A percentile compares a stretch with the other conserved stretches of the same genome.
Evolutionary conservation across 2,113 vertebrate genomes (phyloP).

Genomic region (Cyprinodon brontotheroides): DNA sequence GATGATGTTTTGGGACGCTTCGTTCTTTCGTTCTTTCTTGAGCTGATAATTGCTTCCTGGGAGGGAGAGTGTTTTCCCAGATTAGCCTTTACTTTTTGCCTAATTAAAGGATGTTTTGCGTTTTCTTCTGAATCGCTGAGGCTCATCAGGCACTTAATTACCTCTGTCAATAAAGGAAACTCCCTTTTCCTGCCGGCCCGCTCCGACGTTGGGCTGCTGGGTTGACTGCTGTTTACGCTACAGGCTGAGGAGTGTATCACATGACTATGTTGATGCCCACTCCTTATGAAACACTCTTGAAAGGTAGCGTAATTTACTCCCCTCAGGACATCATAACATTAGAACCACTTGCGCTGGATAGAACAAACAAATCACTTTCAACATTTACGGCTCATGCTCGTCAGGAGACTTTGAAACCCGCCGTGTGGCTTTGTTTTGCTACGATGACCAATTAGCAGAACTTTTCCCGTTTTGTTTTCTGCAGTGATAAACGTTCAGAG

Average conservation of each 20-base stretch:
- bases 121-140: conserved; percentile 60
- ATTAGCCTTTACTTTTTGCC: conserved; percentile 45
- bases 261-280: conserved; percentile 14
- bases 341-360: conserved; percentile 11
- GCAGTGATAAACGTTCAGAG: conserved; percentile 36
- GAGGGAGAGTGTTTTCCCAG: conserved; percentile 51
- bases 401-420: neutral
- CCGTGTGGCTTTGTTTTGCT: neutral
- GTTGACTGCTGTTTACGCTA: conserved; percentile 14
- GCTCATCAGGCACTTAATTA: conserved; percentile 63
- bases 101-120: conserved; percentile 73
- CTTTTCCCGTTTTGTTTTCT: neutral
- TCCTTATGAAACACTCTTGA: conserved; percentile 35
- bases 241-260: conserved; percentile 27
- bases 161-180: conserved; percentile 76
- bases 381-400: neutral
- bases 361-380: conserved; percentile 17
- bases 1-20: conserved; percentile 10
- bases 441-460: neutral
- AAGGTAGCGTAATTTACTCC: conserved; percentile 3
- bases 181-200: conserved; percentile 59
- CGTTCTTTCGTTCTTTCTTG: conserved; percentile 10
- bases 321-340: conserved; percentile 44
- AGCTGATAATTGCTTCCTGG: conserved; percentile 56
- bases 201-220: conserved; percentile 35